A percentile compares a stretch with the other conserved stretches of the same genome.
Evolutionary conservation across 2,797 vertebrate species (phyloP).

Genomic region (Podarcis lilfordi): DNA sequence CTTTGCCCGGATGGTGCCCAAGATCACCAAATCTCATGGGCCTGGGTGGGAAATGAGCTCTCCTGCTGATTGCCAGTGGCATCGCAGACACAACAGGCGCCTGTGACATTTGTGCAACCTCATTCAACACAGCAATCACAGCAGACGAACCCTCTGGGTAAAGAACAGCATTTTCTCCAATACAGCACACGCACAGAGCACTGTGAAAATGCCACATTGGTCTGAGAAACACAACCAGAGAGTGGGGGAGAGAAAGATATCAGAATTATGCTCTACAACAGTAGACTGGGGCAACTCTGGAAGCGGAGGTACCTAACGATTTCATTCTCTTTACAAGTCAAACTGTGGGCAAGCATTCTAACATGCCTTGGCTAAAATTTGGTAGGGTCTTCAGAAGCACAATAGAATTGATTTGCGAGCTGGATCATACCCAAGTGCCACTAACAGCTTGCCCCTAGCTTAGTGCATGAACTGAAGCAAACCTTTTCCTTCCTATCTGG

Average conservation of each 20-base stretch:
- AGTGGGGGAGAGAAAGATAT: neutral
- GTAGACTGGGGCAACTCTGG: neutral
- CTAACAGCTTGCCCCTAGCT: neutral
- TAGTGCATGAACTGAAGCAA: neutral
- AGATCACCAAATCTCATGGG: neutral
- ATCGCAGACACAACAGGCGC: neutral
- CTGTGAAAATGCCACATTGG: neutral
- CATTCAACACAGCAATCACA: neutral
- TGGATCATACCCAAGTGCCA: neutral
- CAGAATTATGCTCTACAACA: neutral
- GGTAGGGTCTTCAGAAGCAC: neutral
- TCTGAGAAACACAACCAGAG: neutral
- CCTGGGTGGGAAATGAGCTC: neutral
- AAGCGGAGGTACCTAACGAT: neutral
- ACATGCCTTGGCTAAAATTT: too few relatives aligned
- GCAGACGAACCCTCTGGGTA: too few relatives aligned
- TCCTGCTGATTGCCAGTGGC: neutral
- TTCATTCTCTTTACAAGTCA: neutral
- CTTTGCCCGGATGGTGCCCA: neutral
- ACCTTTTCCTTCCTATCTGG: neutral
- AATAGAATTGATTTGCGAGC: neutral
- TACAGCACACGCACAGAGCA: neutral
- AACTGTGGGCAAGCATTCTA: too few relatives aligned
- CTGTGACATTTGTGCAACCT: neutral
- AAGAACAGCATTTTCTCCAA: neutral